Evolutionary conservation across 1,140 invertebrate species (phyloP).

Genomic region (Whitmania pigra): DNA sequence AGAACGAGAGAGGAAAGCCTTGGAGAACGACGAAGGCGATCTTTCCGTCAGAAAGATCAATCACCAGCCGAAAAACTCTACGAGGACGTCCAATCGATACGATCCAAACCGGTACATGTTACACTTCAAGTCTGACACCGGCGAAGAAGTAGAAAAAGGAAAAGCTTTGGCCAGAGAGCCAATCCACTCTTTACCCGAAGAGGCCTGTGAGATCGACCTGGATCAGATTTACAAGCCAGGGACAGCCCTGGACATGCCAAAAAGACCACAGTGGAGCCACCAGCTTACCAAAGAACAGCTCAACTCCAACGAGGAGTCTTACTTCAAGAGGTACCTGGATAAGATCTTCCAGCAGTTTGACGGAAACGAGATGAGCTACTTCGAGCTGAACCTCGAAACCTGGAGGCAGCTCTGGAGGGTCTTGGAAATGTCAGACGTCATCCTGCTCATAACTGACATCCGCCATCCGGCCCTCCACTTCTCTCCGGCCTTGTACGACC

Average conservation of each 20-base stretch:
- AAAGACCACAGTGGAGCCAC: constrained; percentile 66
- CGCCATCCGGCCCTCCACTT: constrained; percentile 65
- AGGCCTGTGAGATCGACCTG: constrained; percentile 53
- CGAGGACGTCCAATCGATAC: not conserved
- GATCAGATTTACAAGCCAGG: constrained; percentile 59
- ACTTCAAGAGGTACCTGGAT: constrained; percentile 49
- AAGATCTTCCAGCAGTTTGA: constrained; percentile 45
- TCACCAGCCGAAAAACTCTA: constrained; percentile 14
- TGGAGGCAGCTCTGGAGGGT: constrained; percentile 87
- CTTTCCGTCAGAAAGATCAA: constrained; percentile 13
- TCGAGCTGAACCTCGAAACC: constrained; percentile 80
- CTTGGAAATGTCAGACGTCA: constrained; percentile 73
- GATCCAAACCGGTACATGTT: constrained; percentile 34
- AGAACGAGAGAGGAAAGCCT: no score
- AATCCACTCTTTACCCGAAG: constrained; percentile 30
- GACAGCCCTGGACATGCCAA: constrained; percentile 58
- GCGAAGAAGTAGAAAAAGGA: constrained; percentile 38
- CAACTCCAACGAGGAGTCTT: constrained; percentile 47
- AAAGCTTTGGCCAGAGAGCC: constrained; percentile 34
- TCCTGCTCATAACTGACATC: constrained; percentile 71
- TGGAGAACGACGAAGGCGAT: not conserved
- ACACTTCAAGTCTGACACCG: constrained; percentile 40
- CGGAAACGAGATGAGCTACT: constrained; percentile 53
- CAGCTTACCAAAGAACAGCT: constrained; percentile 56
- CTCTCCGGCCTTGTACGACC: constrained; percentile 70